phyloP scores from a whole-genome alignment of 2,113 vertebrate species.

The Rhadina sibilatrix region DNA sequence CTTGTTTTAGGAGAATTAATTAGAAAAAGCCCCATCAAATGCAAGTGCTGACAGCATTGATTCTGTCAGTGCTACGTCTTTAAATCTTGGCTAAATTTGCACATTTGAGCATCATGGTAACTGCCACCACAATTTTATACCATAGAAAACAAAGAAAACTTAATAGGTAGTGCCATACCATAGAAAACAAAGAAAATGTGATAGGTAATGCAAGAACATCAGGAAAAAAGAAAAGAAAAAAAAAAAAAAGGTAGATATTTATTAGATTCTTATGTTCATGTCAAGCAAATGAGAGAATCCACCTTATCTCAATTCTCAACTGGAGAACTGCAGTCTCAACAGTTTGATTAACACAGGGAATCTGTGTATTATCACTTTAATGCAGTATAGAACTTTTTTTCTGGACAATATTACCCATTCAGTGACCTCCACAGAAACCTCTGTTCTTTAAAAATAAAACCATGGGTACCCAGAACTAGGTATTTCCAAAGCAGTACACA shows the following conservation, averaged over 20 bases:
- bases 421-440: background rate
- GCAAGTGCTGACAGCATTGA: background rate
- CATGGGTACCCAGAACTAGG: fast-evolving
- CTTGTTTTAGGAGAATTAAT: background rate
- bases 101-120: background rate
- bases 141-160: background rate
- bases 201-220: background rate
- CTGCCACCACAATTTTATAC: background rate
- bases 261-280: background rate
- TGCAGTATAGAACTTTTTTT: background rate
- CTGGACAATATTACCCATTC: background rate
- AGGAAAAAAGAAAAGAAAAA: background rate
- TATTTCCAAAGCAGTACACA: background rate
- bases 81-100: background rate
- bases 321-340: background rate
- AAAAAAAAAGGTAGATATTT: background rate
- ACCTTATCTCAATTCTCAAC: background rate
- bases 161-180: background rate
- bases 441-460: background rate
- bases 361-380: background rate
- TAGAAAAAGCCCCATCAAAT: background rate
- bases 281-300: background rate
- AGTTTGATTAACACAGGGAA: background rate
- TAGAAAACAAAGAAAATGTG: background rate
- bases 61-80: background rate